These are phyloP conservation scores for Linepithema humile DNA, from an alignment of 1,140 invertebrate species.

Conservation along the genomic window DNA sequence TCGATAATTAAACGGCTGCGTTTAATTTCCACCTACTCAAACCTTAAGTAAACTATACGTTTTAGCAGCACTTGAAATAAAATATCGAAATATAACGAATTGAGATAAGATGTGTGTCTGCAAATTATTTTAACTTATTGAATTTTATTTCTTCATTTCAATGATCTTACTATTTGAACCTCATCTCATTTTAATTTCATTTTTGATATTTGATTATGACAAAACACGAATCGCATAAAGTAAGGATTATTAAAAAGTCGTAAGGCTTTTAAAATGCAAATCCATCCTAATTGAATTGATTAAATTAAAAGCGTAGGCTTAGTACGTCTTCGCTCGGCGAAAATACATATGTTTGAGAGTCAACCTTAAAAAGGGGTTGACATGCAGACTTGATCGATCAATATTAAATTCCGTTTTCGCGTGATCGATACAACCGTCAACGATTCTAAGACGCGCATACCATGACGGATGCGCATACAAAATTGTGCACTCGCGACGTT, in stretches of 20 bases:
- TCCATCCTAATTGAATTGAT: too few species aligned
- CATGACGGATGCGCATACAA: constrained; percentile 44
- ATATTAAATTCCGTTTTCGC: constrained; percentile 12
- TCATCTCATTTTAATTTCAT: neutral
- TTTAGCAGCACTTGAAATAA: constrained; percentile 3
- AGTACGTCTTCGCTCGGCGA: neutral
- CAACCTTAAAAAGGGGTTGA: neutral
- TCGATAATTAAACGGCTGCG: constrained; percentile 51
- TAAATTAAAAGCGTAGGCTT: constrained; percentile 7
- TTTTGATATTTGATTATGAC: neutral
- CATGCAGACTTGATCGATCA: constrained; percentile 30
- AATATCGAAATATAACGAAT: neutral
- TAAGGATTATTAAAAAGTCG: neutral
- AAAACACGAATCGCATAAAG: neutral
- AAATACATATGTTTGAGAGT: neutral
- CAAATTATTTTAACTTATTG: neutral
- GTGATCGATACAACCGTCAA: constrained; percentile 33
- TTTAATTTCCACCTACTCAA: constrained; percentile 46
- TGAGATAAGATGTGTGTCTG: neutral
- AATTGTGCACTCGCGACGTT: constrained; percentile 20
- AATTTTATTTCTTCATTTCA: neutral
- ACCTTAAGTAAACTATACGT: constrained; percentile 25
- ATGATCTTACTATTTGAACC: neutral
- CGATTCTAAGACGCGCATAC: constrained; percentile 23
- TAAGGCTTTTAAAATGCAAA: neutral